Evolutionary conservation across 2,797 vertebrate species (phyloP), one percentile per base, ranked within the genome.

Genomic region (Taeniopygia guttata): DNA sequence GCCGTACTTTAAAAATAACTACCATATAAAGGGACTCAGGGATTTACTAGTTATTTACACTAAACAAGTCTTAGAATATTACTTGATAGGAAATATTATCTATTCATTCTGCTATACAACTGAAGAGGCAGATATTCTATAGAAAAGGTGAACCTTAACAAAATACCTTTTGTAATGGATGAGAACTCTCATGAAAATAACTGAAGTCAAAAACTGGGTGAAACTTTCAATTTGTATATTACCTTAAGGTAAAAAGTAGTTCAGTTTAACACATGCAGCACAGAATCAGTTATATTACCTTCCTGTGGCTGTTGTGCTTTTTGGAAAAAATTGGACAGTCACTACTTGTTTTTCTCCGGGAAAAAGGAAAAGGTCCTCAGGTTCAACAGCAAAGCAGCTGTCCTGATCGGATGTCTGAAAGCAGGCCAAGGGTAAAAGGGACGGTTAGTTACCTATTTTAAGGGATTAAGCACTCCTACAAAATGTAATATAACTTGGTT

Each of bases 301-400:
- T 96, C 99, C 98, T 95, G 94, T 97, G 94, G 90, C 84, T 69
- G 21, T 84, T 74, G 79, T 13, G 16, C 84, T 96, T 84, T 97
- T 97, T 34, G 99, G 98, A 93, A 96, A 97, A 97, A 99, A 99
- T 22, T 97, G 97, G 68, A 99, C 95, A 40, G 91, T 87, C 42
- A 99, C 96, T 89, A 97, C 91, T 76, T 89, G 96, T 82, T 99
- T 98, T 96, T 99, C 99, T 95, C 98, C 98, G 64, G 98, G 98
- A 94, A 84, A 96, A 79, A 99, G 98, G 23, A 97, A 97, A 11
- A 99, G 97, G 87, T 98, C 97, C 27, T 98, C 97, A 48, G 99
- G 99, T 17, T 98, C 97, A 86, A 99, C 98, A 63, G 97, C 97
- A 97, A 99, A 99, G 94, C 97, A 96, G 87, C 93, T 96, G 42